Evolutionary conservation across 2,797 vertebrate species (phyloP), one percentile per base, ranked within the genome.

Genomic region (Neosilurus mollespiculum): DNA sequence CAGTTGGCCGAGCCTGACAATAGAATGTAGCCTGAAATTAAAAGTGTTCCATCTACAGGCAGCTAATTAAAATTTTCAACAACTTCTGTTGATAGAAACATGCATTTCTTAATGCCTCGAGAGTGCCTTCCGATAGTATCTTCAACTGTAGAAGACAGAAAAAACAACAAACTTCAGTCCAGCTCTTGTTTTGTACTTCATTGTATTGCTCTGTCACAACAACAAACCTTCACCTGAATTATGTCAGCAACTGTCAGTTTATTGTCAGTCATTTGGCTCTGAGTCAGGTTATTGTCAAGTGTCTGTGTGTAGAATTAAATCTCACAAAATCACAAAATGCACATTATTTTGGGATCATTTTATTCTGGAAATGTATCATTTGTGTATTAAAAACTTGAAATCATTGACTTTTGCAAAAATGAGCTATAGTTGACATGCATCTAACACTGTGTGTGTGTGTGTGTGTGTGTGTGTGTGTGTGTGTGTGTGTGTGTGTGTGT

Each of bases 231-330:
- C 34, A 61, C 8, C 30, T 77, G 73, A 61, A 14, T n/a, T 61
- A 61, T 59, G 18, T 76, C 54, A 58, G 72, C 26, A 37, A 12
- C 30, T 76, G 30, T 76, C 56, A 76, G 73, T 77, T 16, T 77
- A 37, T 61, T 15, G 30, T 61, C 56, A 22, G 56, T 77, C 30
- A 14, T 11, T 76, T 59, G 26, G 30, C 18, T 43, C 30, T n/a
- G 73, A 59, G 73, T 59, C 73, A 76, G 26, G 20, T 43, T 76
- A 59, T 14, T 61, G 56, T 76, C 24, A 22, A 37, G 56, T 9
- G 11, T 59, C 18, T 18, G 26, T 2, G 2, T 59, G 73, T 59
- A 59, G 18, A 76, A 76, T 75, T 75, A 75, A 9, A 30, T 58
- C 73, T 59, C 18, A 22, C 30, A 61, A 59, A 22, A 37, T 77